Conservation (phyloP, 2,888 invertebrate genomes). For the Microplitis manilae region DNA sequence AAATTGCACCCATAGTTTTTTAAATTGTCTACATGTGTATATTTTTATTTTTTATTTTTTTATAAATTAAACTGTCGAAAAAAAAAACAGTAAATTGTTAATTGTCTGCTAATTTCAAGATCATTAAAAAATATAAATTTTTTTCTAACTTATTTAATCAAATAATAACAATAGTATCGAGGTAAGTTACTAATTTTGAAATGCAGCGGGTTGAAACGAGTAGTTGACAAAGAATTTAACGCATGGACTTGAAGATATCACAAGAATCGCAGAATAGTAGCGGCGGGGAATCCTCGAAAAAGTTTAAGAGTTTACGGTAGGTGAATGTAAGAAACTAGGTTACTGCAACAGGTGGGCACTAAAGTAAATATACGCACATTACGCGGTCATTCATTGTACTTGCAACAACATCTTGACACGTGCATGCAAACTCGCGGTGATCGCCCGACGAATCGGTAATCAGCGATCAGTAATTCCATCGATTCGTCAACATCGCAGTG, state of each 20-base stretch:
- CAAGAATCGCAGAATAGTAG: constrained; percentile 32
- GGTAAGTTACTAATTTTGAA: neutral
- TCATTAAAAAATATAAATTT: too few relatives aligned
- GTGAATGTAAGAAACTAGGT: constrained; percentile 66
- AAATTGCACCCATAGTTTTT: too few relatives aligned
- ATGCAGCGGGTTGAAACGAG: neutral
- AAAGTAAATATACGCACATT: constrained; percentile 69
- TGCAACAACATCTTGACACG: constrained; percentile 47
- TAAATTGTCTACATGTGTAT: too few relatives aligned
- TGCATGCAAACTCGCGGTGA: constrained; percentile 26
- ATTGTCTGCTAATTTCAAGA: too few relatives aligned
- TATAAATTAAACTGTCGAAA: too few relatives aligned
- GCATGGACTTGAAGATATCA: constrained; percentile 30
- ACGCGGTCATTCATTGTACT: constrained; percentile 60
- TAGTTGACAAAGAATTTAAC: constrained; percentile 30
- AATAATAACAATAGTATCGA: neutral
- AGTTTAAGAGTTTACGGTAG: constrained; percentile 64
- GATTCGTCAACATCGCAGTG: too few relatives aligned
- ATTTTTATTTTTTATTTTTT: too few relatives aligned
- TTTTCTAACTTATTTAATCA: neutral
- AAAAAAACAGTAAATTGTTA: too few relatives aligned
- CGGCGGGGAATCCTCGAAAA: constrained; percentile 53
- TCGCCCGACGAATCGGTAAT: too few relatives aligned
- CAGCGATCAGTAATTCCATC: too few relatives aligned
- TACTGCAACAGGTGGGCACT: constrained; percentile 69